These are phyloP conservation scores for Thereva unica DNA, from an alignment of 2,888 invertebrate species.

Conservation along the genomic window DNA sequence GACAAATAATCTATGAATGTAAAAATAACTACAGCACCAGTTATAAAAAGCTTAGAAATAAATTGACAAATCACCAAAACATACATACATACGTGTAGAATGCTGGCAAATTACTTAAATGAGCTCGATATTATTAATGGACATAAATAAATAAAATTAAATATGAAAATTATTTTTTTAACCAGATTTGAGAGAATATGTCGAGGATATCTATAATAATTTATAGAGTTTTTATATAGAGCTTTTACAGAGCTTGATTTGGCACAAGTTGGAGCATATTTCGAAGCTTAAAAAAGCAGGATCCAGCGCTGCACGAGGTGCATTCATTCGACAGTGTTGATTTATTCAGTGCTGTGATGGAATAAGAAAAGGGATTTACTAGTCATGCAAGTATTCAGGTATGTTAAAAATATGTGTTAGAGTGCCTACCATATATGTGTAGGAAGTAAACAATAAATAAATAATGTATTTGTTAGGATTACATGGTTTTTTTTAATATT, in stretches of 20 bases:
- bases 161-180: constrained; percentile 18
- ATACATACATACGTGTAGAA: constrained; percentile 29
- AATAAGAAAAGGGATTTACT: constrained; percentile 48
- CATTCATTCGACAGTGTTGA: constrained; percentile 49
- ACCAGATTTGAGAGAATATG: background rate
- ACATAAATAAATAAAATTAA: constrained; percentile 17
- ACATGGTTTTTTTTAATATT: constrained; percentile 12
- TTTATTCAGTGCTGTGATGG: constrained; percentile 51
- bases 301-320: constrained; percentile 52
- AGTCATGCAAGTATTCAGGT: constrained; percentile 35
- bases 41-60: constrained; percentile 35
- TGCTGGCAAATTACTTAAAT: constrained; percentile 18
- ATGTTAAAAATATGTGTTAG: background rate
- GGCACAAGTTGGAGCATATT: constrained; percentile 42
- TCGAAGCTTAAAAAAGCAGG: constrained; percentile 45
- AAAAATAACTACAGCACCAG: constrained; percentile 29
- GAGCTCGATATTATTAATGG: background rate
- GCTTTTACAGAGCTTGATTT: constrained; percentile 33
- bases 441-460: background rate
- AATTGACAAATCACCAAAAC: constrained; percentile 26
- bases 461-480: constrained; percentile 1
- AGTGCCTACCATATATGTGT: constrained; percentile 7
- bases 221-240: constrained; percentile 9
- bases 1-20: constrained; percentile 29
- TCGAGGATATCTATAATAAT: constrained; percentile 16